Conservation (phyloP, 2,797 vertebrate species). For the Malurus splendens region DNA sequence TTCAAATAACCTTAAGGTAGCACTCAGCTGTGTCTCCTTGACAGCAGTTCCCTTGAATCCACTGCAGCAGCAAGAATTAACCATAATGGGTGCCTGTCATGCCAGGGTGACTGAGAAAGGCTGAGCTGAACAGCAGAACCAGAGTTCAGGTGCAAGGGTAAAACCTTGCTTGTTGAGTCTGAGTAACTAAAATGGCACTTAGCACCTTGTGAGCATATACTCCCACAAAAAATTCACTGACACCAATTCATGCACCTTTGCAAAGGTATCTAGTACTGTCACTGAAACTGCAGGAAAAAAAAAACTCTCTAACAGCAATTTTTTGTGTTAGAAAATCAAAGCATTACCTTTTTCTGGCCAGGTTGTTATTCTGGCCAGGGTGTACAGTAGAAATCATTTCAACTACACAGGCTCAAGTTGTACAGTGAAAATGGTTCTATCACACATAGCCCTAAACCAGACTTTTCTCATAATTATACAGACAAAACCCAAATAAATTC, state of each 20-base stretch:
- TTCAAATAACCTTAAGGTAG: not conserved
- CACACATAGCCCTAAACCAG: too few species aligned
- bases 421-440: not conserved
- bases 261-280: not conserved
- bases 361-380: not conserved
- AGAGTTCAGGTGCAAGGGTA: not conserved
- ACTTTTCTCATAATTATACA: not conserved
- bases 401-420: fast-evolving
- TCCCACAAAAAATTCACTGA: not conserved
- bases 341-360: not conserved
- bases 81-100: not conserved
- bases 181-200: not conserved
- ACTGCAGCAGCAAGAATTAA: not conserved
- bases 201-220: not conserved
- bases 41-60: not conserved
- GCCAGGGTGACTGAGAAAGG: not conserved
- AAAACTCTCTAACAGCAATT: not conserved
- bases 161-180: not conserved
- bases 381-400: not conserved
- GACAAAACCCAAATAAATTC: not conserved
- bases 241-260: not conserved
- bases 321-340: not conserved
- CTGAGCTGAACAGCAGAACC: not conserved
- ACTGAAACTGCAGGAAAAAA: fast-evolving
- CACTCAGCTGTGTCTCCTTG: not conserved